phyloP scores from a whole-genome alignment of 2,113 vertebrate species.

The Meleagris gallopavo region DNA sequence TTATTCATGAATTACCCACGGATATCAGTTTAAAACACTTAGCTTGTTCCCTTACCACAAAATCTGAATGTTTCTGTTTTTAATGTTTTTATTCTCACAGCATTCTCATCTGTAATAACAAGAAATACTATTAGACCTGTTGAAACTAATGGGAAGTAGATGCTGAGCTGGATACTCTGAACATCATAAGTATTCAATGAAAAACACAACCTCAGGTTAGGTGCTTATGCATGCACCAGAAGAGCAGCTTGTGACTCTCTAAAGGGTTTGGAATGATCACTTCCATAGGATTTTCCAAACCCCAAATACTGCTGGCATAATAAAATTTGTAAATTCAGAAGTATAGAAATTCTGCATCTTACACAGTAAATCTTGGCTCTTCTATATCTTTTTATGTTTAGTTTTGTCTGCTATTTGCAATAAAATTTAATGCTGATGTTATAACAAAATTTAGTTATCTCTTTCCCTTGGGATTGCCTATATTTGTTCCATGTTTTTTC shows the following conservation, averaged over 20 bases:
- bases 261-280: not conserved
- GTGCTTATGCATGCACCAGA: not conserved
- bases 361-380: not conserved
- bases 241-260: not conserved
- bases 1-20: not conserved
- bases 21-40: not conserved
- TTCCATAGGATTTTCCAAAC: not conserved
- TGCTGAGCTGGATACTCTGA: not conserved
- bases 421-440: not conserved
- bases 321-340: not conserved
- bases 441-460: not conserved
- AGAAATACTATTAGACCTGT: not conserved
- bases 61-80: not conserved
- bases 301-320: not conserved
- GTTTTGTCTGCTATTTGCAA: not conserved
- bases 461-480: not conserved
- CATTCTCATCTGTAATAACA: not conserved
- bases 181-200: not conserved
- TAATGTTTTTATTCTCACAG: not conserved
- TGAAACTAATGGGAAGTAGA: not conserved
- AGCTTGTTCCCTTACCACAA: not conserved
- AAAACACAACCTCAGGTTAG: not conserved
- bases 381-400: not conserved
- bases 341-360: not conserved
- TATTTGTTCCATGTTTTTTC: not conserved